phyloP scores from a whole-genome alignment of 2,113 vertebrate species.

The Amblyopsis rosae region DNA sequence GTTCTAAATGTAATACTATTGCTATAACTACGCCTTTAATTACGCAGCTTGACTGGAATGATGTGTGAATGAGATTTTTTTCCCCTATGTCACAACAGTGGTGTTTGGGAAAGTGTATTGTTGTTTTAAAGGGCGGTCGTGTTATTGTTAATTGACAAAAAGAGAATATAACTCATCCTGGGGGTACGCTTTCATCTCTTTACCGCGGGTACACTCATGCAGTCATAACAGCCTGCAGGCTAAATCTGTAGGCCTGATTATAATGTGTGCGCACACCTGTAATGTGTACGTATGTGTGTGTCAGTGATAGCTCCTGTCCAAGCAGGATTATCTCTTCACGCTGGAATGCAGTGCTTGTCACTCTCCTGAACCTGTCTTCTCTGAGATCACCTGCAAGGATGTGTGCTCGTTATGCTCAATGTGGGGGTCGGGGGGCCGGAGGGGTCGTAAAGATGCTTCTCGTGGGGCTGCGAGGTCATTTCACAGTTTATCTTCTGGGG shows the following conservation, averaged over 20 bases:
- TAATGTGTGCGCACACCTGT: slow-evolving; percentile 1
- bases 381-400: slow-evolving; percentile 38
- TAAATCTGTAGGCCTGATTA: slow-evolving; percentile 36
- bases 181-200: slow-evolving; percentile 76
- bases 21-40: neutral
- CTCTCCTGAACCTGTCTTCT: slow-evolving; percentile 19
- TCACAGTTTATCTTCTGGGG: too few relatives aligned
- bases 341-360: slow-evolving; percentile 41
- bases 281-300: slow-evolving; percentile 20
- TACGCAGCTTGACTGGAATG: neutral
- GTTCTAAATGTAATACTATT: slow-evolving; percentile 9
- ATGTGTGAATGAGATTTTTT: neutral
- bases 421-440: too few relatives aligned
- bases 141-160: slow-evolving; percentile 75
- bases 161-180: slow-evolving; percentile 60
- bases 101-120: slow-evolving; percentile 59
- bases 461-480: too few relatives aligned
- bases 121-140: slow-evolving; percentile 75
- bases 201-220: slow-evolving; percentile 69
- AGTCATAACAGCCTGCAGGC: slow-evolving; percentile 74
- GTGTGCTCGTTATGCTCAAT: neutral
- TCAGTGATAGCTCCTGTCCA: slow-evolving; percentile 46
- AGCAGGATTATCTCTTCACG: slow-evolving; percentile 64
- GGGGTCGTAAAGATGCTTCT: too few relatives aligned
- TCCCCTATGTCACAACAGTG: slow-evolving; percentile 33